Percentiles rank a stretch among this genome's conserved stretches.
These are phyloP conservation scores for Tamandua tetradactyla DNA, from an alignment of 2,797 vertebrate genomes.

Conservation along the genomic window DNA sequence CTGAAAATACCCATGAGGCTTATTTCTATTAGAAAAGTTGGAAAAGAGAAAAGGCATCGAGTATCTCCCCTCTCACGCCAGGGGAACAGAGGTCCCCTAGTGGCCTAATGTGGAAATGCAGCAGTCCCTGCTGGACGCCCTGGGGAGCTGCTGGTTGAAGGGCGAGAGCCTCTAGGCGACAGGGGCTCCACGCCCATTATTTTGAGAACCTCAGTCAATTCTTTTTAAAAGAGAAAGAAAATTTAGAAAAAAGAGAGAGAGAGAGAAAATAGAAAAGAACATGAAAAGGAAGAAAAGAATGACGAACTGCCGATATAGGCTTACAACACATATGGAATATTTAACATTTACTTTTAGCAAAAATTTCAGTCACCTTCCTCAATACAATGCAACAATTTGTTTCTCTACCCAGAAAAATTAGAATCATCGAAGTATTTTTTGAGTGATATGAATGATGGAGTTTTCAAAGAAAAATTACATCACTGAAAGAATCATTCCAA, in stretches of 20 bases:
- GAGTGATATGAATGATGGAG: background rate
- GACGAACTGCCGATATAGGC: background rate
- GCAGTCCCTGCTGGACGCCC: accelerated
- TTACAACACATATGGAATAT: background rate
- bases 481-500: background rate
- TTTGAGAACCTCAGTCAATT: background rate
- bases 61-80: background rate
- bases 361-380: background rate
- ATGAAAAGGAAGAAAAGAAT: background rate
- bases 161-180: too few species aligned
- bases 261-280: too few species aligned
- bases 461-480: background rate
- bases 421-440: background rate
- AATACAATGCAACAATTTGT: background rate
- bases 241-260: background rate
- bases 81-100: conserved; percentile 42
- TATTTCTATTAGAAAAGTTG: background rate
- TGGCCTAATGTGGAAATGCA: conserved; percentile 24
- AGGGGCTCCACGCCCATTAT: background rate
- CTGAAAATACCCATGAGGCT: background rate
- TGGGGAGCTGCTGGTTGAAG: background rate
- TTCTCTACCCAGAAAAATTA: conserved; percentile 4
- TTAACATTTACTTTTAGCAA: background rate
- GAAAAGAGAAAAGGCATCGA: background rate
- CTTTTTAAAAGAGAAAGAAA: background rate